phyloP scores from a whole-genome alignment of 2,113 vertebrate genomes.

The Setophaga kirtlandii region DNA sequence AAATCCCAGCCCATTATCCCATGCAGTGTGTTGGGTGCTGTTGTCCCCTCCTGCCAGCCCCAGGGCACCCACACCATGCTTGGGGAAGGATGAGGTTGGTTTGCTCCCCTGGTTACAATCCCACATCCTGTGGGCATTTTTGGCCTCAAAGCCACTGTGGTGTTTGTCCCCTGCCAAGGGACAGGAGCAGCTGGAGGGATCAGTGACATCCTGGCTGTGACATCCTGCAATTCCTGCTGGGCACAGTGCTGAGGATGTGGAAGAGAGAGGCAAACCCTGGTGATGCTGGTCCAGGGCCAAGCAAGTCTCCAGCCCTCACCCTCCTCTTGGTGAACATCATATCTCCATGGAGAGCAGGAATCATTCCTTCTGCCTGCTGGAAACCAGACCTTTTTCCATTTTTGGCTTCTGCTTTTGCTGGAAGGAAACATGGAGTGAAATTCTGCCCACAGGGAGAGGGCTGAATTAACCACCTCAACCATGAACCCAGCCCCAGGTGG shows the following conservation, averaged over 20 bases:
- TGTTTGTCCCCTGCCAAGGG: fast-evolving
- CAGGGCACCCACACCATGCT: no score
- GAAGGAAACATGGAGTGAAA: neutral
- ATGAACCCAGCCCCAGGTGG: neutral
- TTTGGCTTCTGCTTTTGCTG: neutral
- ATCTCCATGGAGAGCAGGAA: neutral
- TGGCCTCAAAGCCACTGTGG: neutral
- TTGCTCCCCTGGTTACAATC: neutral
- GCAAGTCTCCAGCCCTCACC: neutral
- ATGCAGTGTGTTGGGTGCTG: fast-evolving
- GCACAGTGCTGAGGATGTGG: neutral
- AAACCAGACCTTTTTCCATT: neutral
- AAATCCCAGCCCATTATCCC: fast-evolving
- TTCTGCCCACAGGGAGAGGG: neutral
- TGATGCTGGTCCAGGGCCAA: neutral
- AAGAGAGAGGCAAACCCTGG: neutral
- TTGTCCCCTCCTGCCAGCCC: neutral
- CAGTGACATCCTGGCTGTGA: neutral
- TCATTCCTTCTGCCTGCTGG: neutral
- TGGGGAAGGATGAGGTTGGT: neutral
- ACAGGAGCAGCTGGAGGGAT: fast-evolving
- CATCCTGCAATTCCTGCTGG: neutral
- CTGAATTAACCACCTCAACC: neutral
- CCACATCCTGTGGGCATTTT: neutral
- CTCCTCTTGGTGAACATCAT: neutral